phyloP scores from a whole-genome alignment of 2,888 invertebrate species.

The Chymomyza fuscimana region DNA sequence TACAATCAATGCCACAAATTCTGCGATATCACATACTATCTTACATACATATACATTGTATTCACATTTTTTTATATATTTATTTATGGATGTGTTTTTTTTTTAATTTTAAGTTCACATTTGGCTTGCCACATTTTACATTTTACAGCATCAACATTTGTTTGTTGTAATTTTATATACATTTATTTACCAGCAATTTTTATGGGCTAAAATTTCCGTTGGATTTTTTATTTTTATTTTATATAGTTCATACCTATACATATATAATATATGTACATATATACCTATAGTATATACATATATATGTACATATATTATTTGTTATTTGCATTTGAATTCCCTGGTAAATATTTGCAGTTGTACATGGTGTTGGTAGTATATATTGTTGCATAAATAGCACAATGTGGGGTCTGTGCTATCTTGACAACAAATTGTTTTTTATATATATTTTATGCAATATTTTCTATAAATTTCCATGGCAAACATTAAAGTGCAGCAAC shows the following conservation, averaged over 20 bases:
- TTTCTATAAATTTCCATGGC: slow-evolving; percentile 15
- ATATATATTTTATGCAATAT: slow-evolving; percentile 28
- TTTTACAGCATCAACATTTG: slow-evolving; percentile 6
- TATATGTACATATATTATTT: not conserved
- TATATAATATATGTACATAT: no score
- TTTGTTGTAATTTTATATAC: slow-evolving; percentile 4
- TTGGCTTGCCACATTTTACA: not conserved
- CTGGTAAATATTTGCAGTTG: slow-evolving; percentile 40
- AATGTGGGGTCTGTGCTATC: slow-evolving; percentile 14
- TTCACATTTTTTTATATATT: no score
- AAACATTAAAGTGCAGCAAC: slow-evolving; percentile 14
- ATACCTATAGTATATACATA: no score
- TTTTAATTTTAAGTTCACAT: not conserved
- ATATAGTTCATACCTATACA: no score
- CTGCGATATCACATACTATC: not conserved
- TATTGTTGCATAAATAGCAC: slow-evolving; percentile 8
- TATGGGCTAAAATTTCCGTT: slow-evolving; percentile 17
- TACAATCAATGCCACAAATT: not conserved
- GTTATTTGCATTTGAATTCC: slow-evolving; percentile 9
- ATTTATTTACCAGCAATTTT: slow-evolving; percentile 31
- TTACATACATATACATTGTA: not conserved
- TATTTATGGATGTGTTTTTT: not conserved
- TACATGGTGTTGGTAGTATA: slow-evolving; percentile 6
- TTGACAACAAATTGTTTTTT: slow-evolving; percentile 40
- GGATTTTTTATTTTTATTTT: slow-evolving; percentile 15